Evolutionary conservation across 2,888 invertebrate species (phyloP).

Genomic region (Globia sparganii): DNA sequence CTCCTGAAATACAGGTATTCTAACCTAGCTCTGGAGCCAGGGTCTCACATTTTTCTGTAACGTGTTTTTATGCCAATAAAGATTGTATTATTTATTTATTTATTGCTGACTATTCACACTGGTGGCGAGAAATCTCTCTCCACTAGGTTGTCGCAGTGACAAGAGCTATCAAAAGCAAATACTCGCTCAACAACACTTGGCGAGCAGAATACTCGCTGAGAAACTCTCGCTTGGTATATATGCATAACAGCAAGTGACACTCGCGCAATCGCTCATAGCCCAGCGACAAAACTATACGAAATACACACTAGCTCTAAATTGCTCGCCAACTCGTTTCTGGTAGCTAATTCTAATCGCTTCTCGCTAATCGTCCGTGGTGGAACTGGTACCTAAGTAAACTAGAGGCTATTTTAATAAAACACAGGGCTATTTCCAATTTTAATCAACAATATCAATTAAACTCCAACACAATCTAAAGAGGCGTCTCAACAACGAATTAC

Average conservation of each 20-base stretch:
- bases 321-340: not conserved
- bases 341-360: not conserved
- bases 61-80: too few species aligned
- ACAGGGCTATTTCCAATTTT: conserved; percentile 20
- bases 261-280: too few species aligned
- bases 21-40: too few species aligned
- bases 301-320: not conserved
- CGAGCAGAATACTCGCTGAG: not conserved
- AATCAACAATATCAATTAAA: conserved; percentile 48
- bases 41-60: too few species aligned
- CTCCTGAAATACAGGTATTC: too few species aligned
- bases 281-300: not conserved
- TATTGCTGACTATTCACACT: too few species aligned
- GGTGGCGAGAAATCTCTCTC: too few species aligned
- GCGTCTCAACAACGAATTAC: conserved; percentile 48
- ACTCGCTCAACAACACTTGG: not conserved
- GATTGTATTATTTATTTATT: too few species aligned
- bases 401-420: conserved; percentile 10
- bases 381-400: not conserved
- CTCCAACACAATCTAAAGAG: conserved; percentile 9
- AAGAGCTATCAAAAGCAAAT: not conserved
- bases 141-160: not conserved
- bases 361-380: not conserved
- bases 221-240: not conserved
- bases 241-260: not conserved